Conservation (phyloP, 30 jellyfish, hydroid and myxozoan species). For the Cassiopea andromeda region DNA sequence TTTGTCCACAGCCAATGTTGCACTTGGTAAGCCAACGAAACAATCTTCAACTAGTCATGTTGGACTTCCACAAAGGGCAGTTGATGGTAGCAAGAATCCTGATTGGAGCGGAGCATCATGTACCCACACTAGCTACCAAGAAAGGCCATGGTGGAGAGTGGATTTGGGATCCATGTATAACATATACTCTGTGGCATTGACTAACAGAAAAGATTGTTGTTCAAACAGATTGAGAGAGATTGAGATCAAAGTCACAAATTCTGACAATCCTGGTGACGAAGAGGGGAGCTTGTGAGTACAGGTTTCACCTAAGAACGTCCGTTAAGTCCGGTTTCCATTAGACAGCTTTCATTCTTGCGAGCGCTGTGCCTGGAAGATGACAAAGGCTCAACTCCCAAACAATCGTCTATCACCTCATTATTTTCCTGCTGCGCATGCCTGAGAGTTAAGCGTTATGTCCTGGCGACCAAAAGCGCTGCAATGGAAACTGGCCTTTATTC, state of each 20-base stretch:
- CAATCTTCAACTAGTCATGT: constrained; percentile 68
- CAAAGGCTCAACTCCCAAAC: too few species aligned
- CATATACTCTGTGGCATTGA: constrained; percentile 35
- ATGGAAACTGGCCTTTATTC: too few species aligned
- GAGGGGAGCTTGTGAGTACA: too few species aligned
- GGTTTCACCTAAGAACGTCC: too few species aligned
- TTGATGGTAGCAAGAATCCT: constrained; percentile 60
- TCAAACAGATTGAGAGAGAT: constrained; percentile 52
- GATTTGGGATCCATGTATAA: constrained; percentile 11
- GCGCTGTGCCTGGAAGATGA: too few species aligned
- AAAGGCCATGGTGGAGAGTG: constrained; percentile 77
- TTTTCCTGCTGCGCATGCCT: too few species aligned
- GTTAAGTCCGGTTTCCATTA: too few species aligned
- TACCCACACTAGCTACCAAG: constrained; percentile 42
- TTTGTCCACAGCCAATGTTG: constrained; percentile 36
- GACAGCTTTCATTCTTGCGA: too few species aligned
- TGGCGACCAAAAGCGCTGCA: too few species aligned
- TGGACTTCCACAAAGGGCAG: constrained; percentile 52
- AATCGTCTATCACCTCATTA: too few species aligned
- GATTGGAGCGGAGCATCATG: constrained; percentile 44
- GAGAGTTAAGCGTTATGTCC: too few species aligned
- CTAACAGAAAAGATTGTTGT: constrained; percentile 59
- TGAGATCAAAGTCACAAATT: background rate
- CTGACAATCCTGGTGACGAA: too few species aligned
- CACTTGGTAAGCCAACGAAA: constrained; percentile 40